Conservation (phyloP, 2,113 vertebrate species). For the Nansenia antarctica region DNA sequence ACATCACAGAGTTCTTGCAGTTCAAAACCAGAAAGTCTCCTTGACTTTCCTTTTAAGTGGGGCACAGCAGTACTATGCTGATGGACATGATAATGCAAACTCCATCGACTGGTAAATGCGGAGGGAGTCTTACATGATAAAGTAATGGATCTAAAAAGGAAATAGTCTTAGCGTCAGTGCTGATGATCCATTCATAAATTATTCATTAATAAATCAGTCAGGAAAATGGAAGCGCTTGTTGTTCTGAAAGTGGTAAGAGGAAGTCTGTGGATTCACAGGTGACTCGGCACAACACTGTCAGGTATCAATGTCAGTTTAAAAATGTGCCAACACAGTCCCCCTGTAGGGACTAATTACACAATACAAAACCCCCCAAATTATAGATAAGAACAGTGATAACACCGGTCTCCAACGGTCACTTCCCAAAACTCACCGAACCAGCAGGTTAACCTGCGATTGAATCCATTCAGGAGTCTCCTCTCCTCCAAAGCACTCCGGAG, state of each 20-base stretch:
- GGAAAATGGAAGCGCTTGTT: background rate
- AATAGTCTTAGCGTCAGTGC: background rate
- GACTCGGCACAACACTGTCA: background rate
- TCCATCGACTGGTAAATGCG: background rate
- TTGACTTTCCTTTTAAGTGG: background rate
- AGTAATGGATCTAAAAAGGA: too few relatives aligned
- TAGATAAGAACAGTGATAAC: background rate
- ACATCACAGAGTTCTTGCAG: background rate
- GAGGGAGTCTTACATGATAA: too few relatives aligned
- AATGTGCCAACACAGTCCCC: background rate
- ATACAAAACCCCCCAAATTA: background rate
- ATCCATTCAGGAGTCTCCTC: slow-evolving; percentile 13
- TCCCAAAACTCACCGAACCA: slow-evolving; percentile 58
- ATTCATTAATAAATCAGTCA: background rate
- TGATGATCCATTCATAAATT: background rate
- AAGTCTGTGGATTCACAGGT: background rate
- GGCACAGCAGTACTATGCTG: background rate
- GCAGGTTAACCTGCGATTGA: slow-evolving; percentile 35
- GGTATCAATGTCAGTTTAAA: background rate
- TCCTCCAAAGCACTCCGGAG: slow-evolving; percentile 24
- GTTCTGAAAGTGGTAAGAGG: background rate
- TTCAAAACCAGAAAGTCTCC: too few relatives aligned
- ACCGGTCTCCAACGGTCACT: background rate
- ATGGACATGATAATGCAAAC: background rate
- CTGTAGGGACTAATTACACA: background rate